Conservation (phyloP, 2,888 invertebrate genomes). For the Smittia aterrima region DNA sequence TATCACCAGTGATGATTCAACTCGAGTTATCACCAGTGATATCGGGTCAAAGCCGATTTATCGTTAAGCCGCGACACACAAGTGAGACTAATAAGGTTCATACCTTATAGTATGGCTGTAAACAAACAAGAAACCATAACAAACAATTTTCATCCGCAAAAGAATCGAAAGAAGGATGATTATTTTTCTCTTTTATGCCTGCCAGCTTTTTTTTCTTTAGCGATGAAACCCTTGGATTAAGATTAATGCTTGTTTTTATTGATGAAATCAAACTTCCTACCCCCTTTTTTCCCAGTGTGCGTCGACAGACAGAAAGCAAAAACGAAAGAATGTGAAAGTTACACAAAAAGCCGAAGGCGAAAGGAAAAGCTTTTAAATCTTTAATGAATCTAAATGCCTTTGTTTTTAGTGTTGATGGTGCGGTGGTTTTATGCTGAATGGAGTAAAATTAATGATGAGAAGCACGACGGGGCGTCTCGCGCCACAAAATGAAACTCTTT, state of each 20-base stretch:
- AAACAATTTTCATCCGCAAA: no score
- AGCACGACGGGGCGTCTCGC: no score
- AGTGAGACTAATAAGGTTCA: no score
- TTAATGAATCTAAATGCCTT: slow-evolving; percentile 14
- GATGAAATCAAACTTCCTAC: not conserved
- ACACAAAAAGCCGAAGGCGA: not conserved
- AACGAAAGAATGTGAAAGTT: not conserved
- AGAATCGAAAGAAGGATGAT: no score
- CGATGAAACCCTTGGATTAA: not conserved
- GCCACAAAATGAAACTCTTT: no score
- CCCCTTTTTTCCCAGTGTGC: not conserved
- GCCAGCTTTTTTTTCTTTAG: not conserved
- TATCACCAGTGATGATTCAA: no score
- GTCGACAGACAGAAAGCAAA: not conserved
- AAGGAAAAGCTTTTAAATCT: slow-evolving; percentile 19
- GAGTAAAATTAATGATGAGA: slow-evolving; percentile 12
- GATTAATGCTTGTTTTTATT: slow-evolving; percentile 12
- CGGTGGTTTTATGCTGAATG: not conserved
- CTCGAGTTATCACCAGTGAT: no score
- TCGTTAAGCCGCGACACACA: no score
- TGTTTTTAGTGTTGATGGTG: slow-evolving; percentile 10
- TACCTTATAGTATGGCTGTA: no score
- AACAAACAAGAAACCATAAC: no score
- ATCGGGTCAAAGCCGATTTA: no score
- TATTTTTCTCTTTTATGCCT: not conserved